phyloP scores from a whole-genome alignment of 2,888 invertebrate species.

The Hanleya hanleyi region DNA sequence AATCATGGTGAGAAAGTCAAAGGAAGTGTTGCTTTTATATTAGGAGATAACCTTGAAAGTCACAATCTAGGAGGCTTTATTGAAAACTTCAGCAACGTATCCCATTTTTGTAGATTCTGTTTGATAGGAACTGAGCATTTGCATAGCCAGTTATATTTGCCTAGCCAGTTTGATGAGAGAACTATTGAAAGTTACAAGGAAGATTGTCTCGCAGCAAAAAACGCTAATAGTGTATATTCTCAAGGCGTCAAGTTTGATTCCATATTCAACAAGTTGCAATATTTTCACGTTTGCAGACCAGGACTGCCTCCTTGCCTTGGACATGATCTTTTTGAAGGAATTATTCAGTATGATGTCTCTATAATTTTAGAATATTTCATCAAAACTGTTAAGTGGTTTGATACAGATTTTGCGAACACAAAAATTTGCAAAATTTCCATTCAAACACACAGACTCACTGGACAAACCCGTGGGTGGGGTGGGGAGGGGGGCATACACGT shows the following conservation, averaged over 20 bases:
- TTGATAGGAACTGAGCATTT: not conserved
- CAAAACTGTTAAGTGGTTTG: not conserved
- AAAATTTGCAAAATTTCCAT: not conserved
- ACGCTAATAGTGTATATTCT: not conserved
- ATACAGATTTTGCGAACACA: not conserved
- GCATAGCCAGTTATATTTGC: too few relatives aligned
- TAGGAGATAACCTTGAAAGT: constrained; percentile 8
- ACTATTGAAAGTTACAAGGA: too few relatives aligned
- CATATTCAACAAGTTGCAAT: not conserved
- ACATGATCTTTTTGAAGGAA: not conserved
- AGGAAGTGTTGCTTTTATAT: too few relatives aligned
- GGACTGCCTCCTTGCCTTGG: not conserved
- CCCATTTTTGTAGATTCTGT: not conserved
- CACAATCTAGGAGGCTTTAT: not conserved
- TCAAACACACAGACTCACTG: not conserved
- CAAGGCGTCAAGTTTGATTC: not conserved
- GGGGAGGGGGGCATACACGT: not conserved
- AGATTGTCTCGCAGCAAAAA: too few relatives aligned
- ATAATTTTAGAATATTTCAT: too few relatives aligned
- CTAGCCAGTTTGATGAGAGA: too few relatives aligned
- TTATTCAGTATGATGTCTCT: not conserved
- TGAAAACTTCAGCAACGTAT: not conserved
- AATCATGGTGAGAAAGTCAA: too few relatives aligned
- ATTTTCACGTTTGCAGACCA: not conserved
- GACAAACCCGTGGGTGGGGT: too few relatives aligned